Conservation (phyloP, 2,113 vertebrate genomes). For the Oncorhynchus kisutch region DNA sequence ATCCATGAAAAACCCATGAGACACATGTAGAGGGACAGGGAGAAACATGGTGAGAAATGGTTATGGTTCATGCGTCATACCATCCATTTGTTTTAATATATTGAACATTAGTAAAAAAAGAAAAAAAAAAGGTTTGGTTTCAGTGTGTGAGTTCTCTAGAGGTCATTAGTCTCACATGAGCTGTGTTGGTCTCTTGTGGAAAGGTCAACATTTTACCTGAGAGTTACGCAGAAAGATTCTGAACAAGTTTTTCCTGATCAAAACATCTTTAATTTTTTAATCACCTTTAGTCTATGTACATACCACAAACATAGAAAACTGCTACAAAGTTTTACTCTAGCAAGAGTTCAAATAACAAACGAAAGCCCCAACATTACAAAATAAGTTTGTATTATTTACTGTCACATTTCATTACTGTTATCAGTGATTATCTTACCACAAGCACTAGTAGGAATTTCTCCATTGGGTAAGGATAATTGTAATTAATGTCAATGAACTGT, state of each 20-base stretch:
- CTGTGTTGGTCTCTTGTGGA: neutral
- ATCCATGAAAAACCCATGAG: conserved; percentile 58
- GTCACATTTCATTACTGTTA: no score
- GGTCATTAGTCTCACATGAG: neutral
- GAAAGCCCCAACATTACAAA: no score
- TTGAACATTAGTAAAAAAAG: no score
- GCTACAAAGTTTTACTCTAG: no score
- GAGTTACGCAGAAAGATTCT: neutral
- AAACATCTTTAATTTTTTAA: no score
- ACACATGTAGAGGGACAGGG: conserved; percentile 22
- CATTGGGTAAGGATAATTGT: neutral
- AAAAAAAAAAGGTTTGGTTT: no score
- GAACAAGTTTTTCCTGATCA: no score
- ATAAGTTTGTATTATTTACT: no score
- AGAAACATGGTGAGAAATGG: conserved; percentile 23
- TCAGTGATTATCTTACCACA: neutral
- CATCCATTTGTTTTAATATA: no score
- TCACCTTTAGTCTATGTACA: neutral
- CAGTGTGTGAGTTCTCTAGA: neutral
- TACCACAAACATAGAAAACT: no score
- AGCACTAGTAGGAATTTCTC: neutral
- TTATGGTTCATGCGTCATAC: neutral
- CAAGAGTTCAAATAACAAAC: no score
- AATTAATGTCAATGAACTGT: no score
- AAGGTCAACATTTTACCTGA: conserved; percentile 1